Conservation (phyloP, 2,888 invertebrate species). For the Allacma fusca region DNA sequence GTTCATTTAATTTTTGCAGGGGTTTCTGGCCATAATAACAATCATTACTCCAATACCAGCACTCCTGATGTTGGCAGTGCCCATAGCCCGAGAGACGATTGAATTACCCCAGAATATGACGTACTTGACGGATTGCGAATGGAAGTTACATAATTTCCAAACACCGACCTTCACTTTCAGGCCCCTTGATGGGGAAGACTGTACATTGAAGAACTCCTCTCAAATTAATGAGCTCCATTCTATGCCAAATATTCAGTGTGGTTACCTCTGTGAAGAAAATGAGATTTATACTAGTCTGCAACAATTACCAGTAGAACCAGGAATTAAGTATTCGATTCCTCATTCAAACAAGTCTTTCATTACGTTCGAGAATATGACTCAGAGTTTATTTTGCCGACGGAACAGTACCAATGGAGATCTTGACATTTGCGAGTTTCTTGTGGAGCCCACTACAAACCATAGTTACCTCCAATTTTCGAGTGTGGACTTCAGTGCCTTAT, state of each 20-base stretch:
- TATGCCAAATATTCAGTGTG: slow-evolving; percentile 23
- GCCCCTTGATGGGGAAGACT: neutral
- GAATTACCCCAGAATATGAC: slow-evolving; percentile 72
- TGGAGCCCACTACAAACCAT: neutral
- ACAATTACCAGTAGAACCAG: neutral
- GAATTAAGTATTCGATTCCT: slow-evolving; percentile 2
- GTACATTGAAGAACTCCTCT: neutral
- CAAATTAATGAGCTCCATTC: neutral
- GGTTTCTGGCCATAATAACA: slow-evolving; percentile 74
- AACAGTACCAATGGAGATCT: neutral
- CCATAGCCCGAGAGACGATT: slow-evolving; percentile 74
- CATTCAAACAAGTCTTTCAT: neutral
- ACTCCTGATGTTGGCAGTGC: slow-evolving; percentile 74
- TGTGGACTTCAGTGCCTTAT: neutral
- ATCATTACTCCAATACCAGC: slow-evolving; percentile 74
- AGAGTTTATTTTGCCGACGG: slow-evolving; percentile 9
- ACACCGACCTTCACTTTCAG: slow-evolving; percentile 16
- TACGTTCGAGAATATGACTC: neutral
- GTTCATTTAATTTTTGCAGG: slow-evolving; percentile 65
- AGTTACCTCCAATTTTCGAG: neutral
- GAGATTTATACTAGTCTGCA: neutral
- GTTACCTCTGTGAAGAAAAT: slow-evolving; percentile 7
- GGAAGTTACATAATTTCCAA: neutral
- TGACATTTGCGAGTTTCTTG: neutral
- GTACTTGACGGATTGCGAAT: slow-evolving; percentile 63